Evolutionary conservation across 1,140 invertebrate genomes (phyloP), one percentile per base, ranked within the genome.

Genomic region (Dendroctonus valens): DNA sequence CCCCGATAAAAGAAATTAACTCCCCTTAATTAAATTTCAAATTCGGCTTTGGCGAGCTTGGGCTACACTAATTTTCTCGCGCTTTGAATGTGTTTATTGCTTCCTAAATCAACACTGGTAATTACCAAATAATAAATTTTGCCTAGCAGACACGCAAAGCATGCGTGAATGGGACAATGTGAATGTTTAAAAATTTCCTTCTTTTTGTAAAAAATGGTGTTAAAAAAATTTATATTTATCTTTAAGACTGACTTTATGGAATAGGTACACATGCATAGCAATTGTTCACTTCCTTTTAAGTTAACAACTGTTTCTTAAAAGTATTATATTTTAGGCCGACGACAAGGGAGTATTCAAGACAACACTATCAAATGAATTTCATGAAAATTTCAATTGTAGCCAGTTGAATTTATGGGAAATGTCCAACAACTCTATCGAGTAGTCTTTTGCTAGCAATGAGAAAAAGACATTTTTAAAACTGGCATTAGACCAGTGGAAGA

Each of bases 321-420:
- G 6, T 26, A 52, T 62, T 73, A 71, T 60, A 42, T 70, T 74
- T 76, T 81, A 94, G 89, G 94, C 92, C 12, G 92, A 95, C 74
- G 93, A 94, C 75, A 91, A 91, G 81, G 93, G 92, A 15, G 87
- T 94, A 14, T 95, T 94, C 74, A 76, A 82, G 52, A 92, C 91
- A 4, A 85, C 84, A 0, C 76, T 94, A 14, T 87, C 89, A 0
- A 82, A 87, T 66, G 92, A 95, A 81, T 91, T 85, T 67, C 70
- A 76, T 37, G 76, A 84, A 67, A 78, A 81, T 53, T 87, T 87
- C 81, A 71, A 81, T 51, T 74, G 91, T 5, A 76, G 73, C 38
- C 75, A 79, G 67, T 61, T 81, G 9, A 78, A 89, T 50, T 68
- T 92, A 11, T 84, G 83, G 68, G 75, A 83, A 65, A 69, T 75